Percentiles rank a stretch among this genome's conserved stretches.
Evolutionary conservation across 2,888 invertebrate species (phyloP).

Genomic region (Molorchus minor): DNA sequence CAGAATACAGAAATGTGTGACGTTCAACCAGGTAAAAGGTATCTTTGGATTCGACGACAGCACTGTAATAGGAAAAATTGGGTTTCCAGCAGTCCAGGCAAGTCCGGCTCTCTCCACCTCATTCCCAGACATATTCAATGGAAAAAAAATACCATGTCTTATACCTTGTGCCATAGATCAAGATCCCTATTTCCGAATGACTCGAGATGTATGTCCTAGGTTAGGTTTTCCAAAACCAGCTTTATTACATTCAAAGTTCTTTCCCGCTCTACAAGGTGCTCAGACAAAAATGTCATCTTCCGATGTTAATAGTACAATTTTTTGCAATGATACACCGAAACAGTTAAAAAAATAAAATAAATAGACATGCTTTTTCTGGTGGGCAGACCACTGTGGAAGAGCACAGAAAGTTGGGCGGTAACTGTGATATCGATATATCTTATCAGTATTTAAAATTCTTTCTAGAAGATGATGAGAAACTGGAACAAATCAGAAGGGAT

Average conservation of each 20-base stretch:
- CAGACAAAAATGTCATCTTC: conserved; percentile 99
- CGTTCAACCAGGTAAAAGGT: conserved; percentile 96
- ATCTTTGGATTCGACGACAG: conserved; percentile 98
- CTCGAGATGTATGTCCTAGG: conserved; percentile 95
- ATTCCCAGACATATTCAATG: conserved; percentile 90
- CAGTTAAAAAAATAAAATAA: conserved; percentile 96
- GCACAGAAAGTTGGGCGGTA: conserved; percentile 89
- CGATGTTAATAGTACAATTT: conserved; percentile 92
- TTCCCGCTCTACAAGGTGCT: conserved; percentile 87
- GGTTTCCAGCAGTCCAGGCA: conserved; percentile 96
- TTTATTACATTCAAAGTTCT: conserved; percentile 76
- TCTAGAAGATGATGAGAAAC: conserved; percentile 87
- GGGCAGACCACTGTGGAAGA: conserved; percentile 94
- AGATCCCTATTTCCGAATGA: conserved; percentile 99
- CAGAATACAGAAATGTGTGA: conserved; percentile 92
- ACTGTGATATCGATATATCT: conserved; percentile 94
- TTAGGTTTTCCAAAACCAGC: conserved; percentile 88
- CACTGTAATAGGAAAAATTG: conserved; percentile 95
- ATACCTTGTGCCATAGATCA: conserved; percentile 99
- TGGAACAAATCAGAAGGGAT: conserved; percentile 75
- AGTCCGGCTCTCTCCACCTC: conserved; percentile 91
- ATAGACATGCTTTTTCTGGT: conserved; percentile 98
- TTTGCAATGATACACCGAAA: conserved; percentile 93
- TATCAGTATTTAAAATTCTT: conserved; percentile 96
- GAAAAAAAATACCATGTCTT: conserved; percentile 80